Percentiles rank a stretch among this genome's conserved stretches.
phyloP scores from a whole-genome alignment of 1,140 invertebrate species.

The Drosophila gunungcola region DNA sequence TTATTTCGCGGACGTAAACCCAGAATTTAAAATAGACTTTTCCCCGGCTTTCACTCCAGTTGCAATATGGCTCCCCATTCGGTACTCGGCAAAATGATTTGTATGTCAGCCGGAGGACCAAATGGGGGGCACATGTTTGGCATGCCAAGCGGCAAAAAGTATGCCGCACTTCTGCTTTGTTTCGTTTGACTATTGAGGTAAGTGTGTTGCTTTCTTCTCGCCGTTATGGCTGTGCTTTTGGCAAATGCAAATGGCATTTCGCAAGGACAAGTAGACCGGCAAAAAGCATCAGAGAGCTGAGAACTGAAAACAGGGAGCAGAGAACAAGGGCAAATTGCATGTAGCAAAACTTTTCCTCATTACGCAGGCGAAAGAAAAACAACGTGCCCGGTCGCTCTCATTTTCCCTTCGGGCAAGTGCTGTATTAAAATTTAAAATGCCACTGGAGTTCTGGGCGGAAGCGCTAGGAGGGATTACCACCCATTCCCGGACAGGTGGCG shows the following conservation, averaged over 20 bases:
- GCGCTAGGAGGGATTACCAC: constrained; percentile 8
- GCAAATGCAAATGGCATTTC: constrained; percentile 74
- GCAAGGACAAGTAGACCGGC: constrained; percentile 68
- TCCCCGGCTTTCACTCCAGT: constrained; percentile 30
- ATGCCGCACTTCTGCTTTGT: constrained; percentile 74
- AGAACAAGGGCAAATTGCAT: constrained; percentile 53
- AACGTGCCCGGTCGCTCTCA: constrained; percentile 20
- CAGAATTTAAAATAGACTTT: background rate
- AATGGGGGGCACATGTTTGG: constrained; percentile 60
- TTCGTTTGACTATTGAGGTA: constrained; percentile 75
- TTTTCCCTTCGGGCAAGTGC: constrained; percentile 42
- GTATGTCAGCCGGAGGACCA: constrained; percentile 64
- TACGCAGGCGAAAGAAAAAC: constrained; percentile 45
- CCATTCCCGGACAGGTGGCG: constrained; percentile 21
- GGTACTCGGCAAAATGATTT: constrained; percentile 74
- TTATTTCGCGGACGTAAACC: background rate
- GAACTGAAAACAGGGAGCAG: constrained; percentile 6
- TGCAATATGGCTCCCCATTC: constrained; percentile 51
- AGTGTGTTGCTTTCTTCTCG: constrained; percentile 70
- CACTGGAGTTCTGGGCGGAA: constrained; percentile 10
- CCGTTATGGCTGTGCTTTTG: constrained; percentile 61
- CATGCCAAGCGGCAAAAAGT: constrained; percentile 71
- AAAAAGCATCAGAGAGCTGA: constrained; percentile 17
- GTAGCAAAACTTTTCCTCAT: constrained; percentile 58
- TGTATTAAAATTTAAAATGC: constrained; percentile 53